Conservation (phyloP, 2,797 vertebrate genomes). For the Poecilia gillii region DNA sequence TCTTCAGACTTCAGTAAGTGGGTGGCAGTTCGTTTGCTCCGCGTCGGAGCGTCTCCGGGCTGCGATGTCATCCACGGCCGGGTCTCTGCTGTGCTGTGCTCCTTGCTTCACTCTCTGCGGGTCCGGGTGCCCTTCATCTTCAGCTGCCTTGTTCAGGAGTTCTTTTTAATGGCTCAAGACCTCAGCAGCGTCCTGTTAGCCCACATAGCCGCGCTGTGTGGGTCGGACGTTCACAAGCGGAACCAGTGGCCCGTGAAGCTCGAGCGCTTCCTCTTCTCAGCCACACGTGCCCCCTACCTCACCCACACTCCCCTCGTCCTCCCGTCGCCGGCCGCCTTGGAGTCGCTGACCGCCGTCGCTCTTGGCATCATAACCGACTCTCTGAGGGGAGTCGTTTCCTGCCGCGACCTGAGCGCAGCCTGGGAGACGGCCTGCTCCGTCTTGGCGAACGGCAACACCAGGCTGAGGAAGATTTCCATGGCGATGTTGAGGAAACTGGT, state of each 20-base stretch:
- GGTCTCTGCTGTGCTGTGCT: conserved; percentile 87
- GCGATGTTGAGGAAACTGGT: conserved; percentile 83
- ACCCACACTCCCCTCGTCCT: conserved; percentile 84
- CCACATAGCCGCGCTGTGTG: conserved; percentile 50
- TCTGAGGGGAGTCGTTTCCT: conserved; percentile 85
- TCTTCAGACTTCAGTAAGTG: conserved; percentile 92
- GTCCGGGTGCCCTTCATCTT: conserved; percentile 86
- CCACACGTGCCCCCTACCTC: conserved; percentile 76
- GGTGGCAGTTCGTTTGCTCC: conserved; percentile 90
- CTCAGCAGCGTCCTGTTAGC: conserved; percentile 67
- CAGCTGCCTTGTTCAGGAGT: conserved; percentile 83
- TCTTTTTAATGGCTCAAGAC: conserved; percentile 86
- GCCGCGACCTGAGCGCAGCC: conserved; percentile 79
- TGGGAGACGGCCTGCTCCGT: conserved; percentile 89
- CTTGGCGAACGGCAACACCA: conserved; percentile 81
- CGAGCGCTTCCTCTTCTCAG: conserved; percentile 77
- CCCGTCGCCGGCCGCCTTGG: conserved; percentile 80
- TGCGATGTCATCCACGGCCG: conserved; percentile 87
- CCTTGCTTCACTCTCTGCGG: conserved; percentile 90
- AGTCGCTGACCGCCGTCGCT: conserved; percentile 82
- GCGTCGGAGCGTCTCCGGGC: conserved; percentile 89
- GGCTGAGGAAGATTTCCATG: conserved; percentile 82
- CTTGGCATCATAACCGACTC: conserved; percentile 82
- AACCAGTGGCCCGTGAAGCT: conserved; percentile 85
- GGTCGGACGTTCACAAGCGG: conserved; percentile 11